Evolutionary conservation across 2,113 vertebrate species (phyloP).

Genomic region (Oncorhynchus tshawytscha): DNA sequence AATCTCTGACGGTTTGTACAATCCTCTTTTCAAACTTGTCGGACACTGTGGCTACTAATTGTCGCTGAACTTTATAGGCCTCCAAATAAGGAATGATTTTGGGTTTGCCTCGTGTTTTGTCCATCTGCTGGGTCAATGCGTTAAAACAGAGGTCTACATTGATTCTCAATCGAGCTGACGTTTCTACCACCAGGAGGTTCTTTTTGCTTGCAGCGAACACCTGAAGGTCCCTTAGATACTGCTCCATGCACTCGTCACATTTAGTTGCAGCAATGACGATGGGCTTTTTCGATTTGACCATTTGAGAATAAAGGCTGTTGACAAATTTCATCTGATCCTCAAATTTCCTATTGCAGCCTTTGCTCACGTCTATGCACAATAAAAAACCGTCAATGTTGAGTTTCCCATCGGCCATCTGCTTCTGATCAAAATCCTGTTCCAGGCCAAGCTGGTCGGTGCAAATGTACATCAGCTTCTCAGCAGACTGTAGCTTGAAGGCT

Average conservation of each 20-base stretch:
- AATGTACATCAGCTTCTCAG: slow-evolving; percentile 99
- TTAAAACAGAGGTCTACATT: slow-evolving; percentile 94
- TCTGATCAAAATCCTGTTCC: slow-evolving; percentile 99
- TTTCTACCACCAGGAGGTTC: slow-evolving; percentile 92
- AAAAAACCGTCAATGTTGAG: slow-evolving; percentile 94
- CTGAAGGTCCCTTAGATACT: slow-evolving; percentile 95
- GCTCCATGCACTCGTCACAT: slow-evolving; percentile 95
- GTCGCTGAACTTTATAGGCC: slow-evolving; percentile 92
- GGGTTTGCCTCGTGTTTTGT: slow-evolving; percentile 94
- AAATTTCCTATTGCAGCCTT: slow-evolving; percentile 96
- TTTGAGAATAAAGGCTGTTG: slow-evolving; percentile 92
- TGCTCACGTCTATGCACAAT: slow-evolving; percentile 95
- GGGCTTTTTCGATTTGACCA: slow-evolving; percentile 94
- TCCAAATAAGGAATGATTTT: slow-evolving; percentile 96
- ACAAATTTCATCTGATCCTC: slow-evolving; percentile 99
- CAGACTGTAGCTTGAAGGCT: slow-evolving; percentile 92
- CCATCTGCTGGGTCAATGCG: slow-evolving; percentile 93
- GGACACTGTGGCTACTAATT: slow-evolving; percentile 87
- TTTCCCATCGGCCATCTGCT: slow-evolving; percentile 99
- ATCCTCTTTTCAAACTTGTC: slow-evolving; percentile 94
- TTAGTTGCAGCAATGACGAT: slow-evolving; percentile 95
- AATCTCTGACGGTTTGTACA: slow-evolving; percentile 90
- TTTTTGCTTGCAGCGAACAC: slow-evolving; percentile 95
- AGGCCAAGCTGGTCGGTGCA: slow-evolving; percentile 98
- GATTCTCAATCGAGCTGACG: slow-evolving; percentile 87